These are phyloP conservation scores for Okapia johnstoni DNA, from an alignment of 2,113 vertebrate genomes.

Conservation along the genomic window DNA sequence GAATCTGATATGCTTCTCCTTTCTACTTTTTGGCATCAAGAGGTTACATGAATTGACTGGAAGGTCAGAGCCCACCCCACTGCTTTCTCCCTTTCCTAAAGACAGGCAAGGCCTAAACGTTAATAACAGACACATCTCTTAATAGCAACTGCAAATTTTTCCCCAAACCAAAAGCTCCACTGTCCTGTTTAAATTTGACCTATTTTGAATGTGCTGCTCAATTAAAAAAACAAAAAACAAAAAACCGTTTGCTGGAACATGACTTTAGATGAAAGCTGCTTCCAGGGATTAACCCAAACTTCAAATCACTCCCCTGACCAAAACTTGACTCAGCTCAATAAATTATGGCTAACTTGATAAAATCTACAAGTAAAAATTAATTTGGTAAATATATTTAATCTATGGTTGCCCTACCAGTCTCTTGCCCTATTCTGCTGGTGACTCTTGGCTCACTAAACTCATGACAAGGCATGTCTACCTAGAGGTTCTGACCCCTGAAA, in stretches of 20 bases:
- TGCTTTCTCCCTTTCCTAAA: neutral
- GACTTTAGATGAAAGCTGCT: neutral
- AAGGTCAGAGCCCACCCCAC: neutral
- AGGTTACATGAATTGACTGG: neutral
- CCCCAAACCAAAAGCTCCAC: neutral
- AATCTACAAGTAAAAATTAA: constrained; percentile 15
- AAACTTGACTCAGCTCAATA: neutral
- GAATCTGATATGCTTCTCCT: neutral
- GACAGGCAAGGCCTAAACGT: neutral
- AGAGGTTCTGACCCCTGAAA: neutral
- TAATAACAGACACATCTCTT: neutral
- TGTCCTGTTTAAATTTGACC: neutral
- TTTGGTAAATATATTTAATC: neutral
- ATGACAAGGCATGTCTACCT: neutral
- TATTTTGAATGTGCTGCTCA: neutral
- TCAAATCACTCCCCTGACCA: neutral
- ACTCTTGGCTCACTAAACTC: neutral
- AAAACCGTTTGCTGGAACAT: neutral
- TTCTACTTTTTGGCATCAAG: neutral
- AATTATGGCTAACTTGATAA: neutral
- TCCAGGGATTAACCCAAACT: neutral
- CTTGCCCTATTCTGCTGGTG: neutral
- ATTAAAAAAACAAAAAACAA: neutral
- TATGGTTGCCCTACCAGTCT: neutral
- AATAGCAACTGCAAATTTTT: neutral